A percentile compares a stretch with the other conserved stretches of the same genome.
Evolutionary conservation across 2,888 invertebrate genomes (phyloP).

Genomic region (Mongoloraphidia duomilia): DNA sequence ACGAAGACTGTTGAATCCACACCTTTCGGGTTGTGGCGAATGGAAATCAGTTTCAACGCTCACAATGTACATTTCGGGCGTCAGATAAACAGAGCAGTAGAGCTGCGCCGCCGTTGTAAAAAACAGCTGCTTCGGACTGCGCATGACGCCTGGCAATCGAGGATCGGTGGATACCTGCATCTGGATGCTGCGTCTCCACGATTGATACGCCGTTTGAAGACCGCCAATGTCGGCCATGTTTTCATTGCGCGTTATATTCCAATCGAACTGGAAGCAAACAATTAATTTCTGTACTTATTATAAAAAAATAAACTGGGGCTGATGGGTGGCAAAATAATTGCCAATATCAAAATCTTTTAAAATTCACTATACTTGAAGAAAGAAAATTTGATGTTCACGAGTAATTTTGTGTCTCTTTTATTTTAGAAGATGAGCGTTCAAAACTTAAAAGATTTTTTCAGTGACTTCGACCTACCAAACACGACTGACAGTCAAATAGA

Average conservation of each 20-base stretch:
- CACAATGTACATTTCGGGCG: constrained; percentile 34
- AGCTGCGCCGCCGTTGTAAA: constrained; percentile 36
- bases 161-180: not conserved
- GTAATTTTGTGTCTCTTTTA: no score
- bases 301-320: not conserved
- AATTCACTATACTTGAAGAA: no score
- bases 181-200: constrained; percentile 23
- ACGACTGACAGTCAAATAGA: no score
- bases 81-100: constrained; percentile 32
- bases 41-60: constrained; percentile 36
- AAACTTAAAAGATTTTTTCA: no score
- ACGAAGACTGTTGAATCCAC: constrained; percentile 13
- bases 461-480: no score
- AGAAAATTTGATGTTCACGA: no score
- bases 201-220: constrained; percentile 31
- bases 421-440: no score
- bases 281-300: constrained; percentile 1
- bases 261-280: constrained; percentile 29
- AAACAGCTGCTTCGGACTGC: constrained; percentile 33
- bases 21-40: constrained; percentile 37
- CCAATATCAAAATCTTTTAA: no score
- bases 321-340: no score
- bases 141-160: constrained; percentile 30
- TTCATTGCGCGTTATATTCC: constrained; percentile 36
- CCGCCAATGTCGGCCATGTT: constrained; percentile 37